Percentiles rank a stretch among this genome's conserved stretches.
Conservation (phyloP, 2,797 vertebrate genomes). For the Caiman crocodilus region DNA sequence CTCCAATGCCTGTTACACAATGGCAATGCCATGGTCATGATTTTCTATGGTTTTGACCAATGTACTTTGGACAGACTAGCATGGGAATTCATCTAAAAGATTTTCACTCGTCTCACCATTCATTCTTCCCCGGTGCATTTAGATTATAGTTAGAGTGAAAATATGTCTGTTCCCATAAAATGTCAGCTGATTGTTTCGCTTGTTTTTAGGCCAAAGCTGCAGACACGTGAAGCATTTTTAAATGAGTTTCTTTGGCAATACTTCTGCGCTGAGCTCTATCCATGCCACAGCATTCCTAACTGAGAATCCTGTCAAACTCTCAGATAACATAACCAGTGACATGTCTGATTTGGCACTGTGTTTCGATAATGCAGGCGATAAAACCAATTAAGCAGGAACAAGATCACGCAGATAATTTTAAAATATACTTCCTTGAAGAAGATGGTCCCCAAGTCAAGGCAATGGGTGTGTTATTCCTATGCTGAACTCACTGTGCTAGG, state of each 20-base stretch:
- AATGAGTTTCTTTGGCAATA: not conserved
- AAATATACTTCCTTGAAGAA: not conserved
- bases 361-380: not conserved
- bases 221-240: not conserved
- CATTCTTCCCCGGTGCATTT: not conserved
- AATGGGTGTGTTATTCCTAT: not conserved
- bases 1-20: conserved; percentile 35
- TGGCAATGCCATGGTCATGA: conserved; percentile 33
- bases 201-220: not conserved
- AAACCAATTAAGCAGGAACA: not conserved
- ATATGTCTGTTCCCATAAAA: not conserved
- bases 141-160: not conserved
- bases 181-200: not conserved
- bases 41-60: not conserved
- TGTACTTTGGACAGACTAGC: conserved; percentile 45
- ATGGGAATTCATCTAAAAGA: conserved; percentile 35
- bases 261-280: not conserved
- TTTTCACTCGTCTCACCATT: conserved; percentile 21
- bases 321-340: not conserved
- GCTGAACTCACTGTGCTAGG: not conserved
- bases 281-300: not conserved
- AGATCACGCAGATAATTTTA: not conserved
- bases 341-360: not conserved
- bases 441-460: not conserved
- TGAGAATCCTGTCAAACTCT: not conserved